Evolutionary conservation across 2,797 vertebrate species (phyloP), one percentile per base, ranked within the genome.

Genomic region (Macrochelys suwanniensis): DNA sequence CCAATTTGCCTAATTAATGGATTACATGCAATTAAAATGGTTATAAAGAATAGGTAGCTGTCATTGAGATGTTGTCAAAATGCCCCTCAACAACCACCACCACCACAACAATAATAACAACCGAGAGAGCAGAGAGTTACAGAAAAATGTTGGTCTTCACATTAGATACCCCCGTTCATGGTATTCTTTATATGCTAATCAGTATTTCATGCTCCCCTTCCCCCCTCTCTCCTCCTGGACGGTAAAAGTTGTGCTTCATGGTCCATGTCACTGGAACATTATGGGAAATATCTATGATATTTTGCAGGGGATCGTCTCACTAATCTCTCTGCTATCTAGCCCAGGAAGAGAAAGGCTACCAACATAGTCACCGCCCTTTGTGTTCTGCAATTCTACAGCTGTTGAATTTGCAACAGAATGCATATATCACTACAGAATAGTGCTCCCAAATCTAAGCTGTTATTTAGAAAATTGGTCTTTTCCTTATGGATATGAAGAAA

Each of bases 11-110:
- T 59, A 71, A 37, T 37, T 68, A 68, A 68, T n/a, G 61, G 21
- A 96, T 96, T 81, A 86, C 53, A 54, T 56, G n/a, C 71, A 88
- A 92, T 96, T 94, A 96, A 95, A 94, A 4, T 33, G 84, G 45
- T 77, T 93, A 84, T 84, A 97, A 94, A 87, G 50, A 68, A 8
- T 49, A 76, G 81, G 2, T 5, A 94, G 4, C 7, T 82, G 65
- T 78, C 51, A 82, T 6, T 53, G 54, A 84, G 56, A 9, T 26
- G 49, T 23, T 47, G 23, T 85, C 25, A 80, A 94, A 88, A 89
- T 16, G 10, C 6, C 85, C 2, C 8, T 88, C 77, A 17, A 7
- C 79, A 13, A 50, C 10, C 51, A 94, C 78, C 54, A 94, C 77
- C 6, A 0, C 12, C 11, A 2, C 5, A 23, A 37, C 26, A 0